Base-by-base conservation (phyloP, 2,888 invertebrate genomes). In the Leucoptera coffeella region DNA sequence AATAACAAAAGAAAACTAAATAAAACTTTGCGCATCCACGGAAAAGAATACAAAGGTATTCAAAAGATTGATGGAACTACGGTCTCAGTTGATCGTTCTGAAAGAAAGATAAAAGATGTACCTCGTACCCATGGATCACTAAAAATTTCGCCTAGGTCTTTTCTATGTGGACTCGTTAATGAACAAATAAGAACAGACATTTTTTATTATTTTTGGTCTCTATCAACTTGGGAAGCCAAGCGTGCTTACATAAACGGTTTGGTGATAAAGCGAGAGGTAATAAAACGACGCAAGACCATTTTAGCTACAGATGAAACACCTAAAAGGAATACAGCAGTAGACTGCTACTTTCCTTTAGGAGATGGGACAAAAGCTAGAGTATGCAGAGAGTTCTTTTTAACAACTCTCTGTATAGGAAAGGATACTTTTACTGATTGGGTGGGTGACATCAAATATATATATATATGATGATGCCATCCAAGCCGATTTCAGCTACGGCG, bases 181-280 rank as follows among this genome's bases (percentile, higher is more conserved):
- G 17, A 15, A 17, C 17, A 25, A 12, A 9, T n/a, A 7, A 15
- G 28, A 23, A 23, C 13, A 22, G 27, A 27, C 17, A 27, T 27
- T 22, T 27, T 27, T 22, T 9, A 23, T 27, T 27, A 23, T 27
- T 27, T 27, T 15, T 23, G 27, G 27, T 27, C 27, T 14, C 15
- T 27, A 23, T 15, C 27, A 23, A 14, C 15, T 14, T 27, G 27
- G 27, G n/a, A 27, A 27, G 27, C 27, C 17, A 27, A 27, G 15
- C 15, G 15, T 15, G 23, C 27, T 13, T 27, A 27, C 17, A 17
- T 23, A 13, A 14, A 23, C 17, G 14, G 24, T 24, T 24, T 14
- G 13, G 24, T 24, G 12, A 10, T 13, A 23, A 19, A 15, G 12
- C 14, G 28, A 23, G 9, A 24, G 14, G 14, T 28, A 17, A 15